Base-by-base conservation (phyloP, 1,140 invertebrate genomes). In the Hycleus phaleratus region DNA sequence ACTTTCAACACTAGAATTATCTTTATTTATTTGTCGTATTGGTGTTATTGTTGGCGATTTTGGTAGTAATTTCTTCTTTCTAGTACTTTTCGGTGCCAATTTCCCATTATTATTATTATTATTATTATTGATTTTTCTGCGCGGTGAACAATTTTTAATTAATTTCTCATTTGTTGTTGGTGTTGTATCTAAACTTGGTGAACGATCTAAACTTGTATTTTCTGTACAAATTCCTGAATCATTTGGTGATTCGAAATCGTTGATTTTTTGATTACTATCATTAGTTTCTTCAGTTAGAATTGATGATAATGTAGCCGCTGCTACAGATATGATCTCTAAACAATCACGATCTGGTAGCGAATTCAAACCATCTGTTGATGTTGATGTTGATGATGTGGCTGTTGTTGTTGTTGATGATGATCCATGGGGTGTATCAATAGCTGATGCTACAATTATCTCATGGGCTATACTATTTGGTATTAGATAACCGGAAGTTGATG, bases 201-300 rank as follows among this genome's bases (percentile, higher is more conserved):
- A 81, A 60, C 79, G 71, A 68, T 82, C 80, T 67, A 87, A 69
- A 65, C 84, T 86, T 4, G 84, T 85, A 52, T 85, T 87, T 68
- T 86, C 85, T 0, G 84, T 87, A 60, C 83, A 85, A 42, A 87
- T 83, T 0, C 85, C 84, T 0, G 84, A 86, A 68, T 87, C 85
- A 0, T 75, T 80, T 2, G 84, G 83, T 7, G 72, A 74, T 49
- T 71, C 71, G 4, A 68, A 40, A 38, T 68, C 64, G 7, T 56
- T 53, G 3, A 46, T 79, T n/a, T 78, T 77, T 26, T 74, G 71
- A 48, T 74, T 74, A 26, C 72, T 71, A 49, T 60, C 32, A 26
- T 18, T 51, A 49, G 68, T 74, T 25, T 77, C 69, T 10, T 70
- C 68, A 26, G 32, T 59, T 24, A 86, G 62, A 4, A 86, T 71